Evolutionary conservation across 2,113 vertebrate genomes (phyloP).

Genomic region (Zosterops lateralis): DNA sequence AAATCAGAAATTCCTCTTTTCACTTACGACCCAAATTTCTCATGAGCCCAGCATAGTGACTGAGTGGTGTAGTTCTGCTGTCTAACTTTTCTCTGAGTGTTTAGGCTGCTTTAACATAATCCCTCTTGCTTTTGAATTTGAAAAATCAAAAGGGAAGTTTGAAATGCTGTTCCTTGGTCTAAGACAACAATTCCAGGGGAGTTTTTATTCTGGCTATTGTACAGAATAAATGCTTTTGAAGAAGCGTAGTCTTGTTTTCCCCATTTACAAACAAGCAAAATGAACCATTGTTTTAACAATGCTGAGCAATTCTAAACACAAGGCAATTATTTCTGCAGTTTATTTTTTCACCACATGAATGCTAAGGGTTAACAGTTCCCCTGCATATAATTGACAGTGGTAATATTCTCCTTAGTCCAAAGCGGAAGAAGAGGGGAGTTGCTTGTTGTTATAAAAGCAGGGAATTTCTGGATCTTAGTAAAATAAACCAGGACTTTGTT

Average conservation of each 20-base stretch:
- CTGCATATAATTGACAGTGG: constrained; percentile 34
- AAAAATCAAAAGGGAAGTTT: not conserved
- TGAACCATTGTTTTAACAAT: not conserved
- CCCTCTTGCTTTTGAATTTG: not conserved
- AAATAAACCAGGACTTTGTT: constrained; percentile 80
- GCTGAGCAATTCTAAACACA: not conserved
- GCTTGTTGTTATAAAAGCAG: constrained; percentile 67
- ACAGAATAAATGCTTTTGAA: not conserved
- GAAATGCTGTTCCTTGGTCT: not conserved
- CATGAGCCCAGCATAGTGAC: not conserved
- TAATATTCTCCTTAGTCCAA: constrained; percentile 66
- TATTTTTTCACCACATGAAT: not conserved
- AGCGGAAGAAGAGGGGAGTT: constrained; percentile 67
- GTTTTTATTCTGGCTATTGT: not conserved
- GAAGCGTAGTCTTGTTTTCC: not conserved
- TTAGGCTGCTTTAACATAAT: not conserved
- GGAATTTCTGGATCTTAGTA: constrained; percentile 77
- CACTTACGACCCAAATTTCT: not conserved
- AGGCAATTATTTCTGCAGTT: constrained; percentile 20
- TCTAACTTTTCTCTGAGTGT: not conserved
- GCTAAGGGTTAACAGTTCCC: constrained; percentile 35
- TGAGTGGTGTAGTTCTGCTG: not conserved
- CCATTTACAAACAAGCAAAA: constrained; percentile 9
- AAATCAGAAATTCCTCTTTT: not conserved
- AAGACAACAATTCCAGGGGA: not conserved